Conservation (phyloP, 2,113 vertebrate genomes). For the Parus major region DNA sequence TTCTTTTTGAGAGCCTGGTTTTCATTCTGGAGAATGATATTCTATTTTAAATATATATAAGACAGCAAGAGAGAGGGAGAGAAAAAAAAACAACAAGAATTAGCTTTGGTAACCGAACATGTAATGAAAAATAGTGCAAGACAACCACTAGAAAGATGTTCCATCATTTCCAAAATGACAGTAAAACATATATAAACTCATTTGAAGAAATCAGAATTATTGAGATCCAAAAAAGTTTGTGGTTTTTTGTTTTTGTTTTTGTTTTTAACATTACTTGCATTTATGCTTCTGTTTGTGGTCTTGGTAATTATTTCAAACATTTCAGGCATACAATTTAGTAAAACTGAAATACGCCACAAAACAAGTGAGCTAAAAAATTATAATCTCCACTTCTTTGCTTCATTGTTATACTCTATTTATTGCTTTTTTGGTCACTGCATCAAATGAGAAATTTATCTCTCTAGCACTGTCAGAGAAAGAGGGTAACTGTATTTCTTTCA, state of each 20-base stretch:
- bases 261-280: neutral
- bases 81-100: neutral
- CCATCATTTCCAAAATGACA: neutral
- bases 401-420: neutral
- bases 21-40: slow-evolving; percentile 84
- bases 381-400: neutral
- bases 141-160: neutral
- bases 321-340: neutral
- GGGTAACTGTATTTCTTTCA: neutral
- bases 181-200: neutral
- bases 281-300: neutral
- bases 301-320: neutral
- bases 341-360: neutral
- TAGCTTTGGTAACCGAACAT: neutral
- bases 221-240: neutral
- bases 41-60: slow-evolving; percentile 71
- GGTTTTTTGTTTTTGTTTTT: fast-evolving
- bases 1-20: slow-evolving; percentile 92
- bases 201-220: neutral
- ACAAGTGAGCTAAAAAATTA: neutral
- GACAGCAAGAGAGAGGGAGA: neutral
- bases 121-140: neutral
- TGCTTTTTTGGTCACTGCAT: neutral
- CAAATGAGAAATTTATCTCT: neutral
- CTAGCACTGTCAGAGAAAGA: neutral